Evolutionary conservation across 1,140 invertebrate species (phyloP), one percentile per base, ranked within the genome.

Genomic region (Pachyrhynchus sulphureomaculatus): DNA sequence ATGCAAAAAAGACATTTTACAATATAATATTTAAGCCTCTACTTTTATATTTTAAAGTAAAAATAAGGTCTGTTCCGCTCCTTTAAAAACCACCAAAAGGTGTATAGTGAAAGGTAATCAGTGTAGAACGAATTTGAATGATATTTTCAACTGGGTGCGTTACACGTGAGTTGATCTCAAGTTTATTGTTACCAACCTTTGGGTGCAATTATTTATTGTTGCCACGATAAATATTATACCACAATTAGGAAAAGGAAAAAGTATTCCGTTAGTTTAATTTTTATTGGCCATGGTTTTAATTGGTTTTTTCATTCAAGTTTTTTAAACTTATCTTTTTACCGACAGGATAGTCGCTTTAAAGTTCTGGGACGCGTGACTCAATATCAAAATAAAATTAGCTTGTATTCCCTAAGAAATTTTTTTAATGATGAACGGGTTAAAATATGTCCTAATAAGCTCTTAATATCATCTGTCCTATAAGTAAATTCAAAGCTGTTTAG

Each of bases 101-200:
- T 55, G 20, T 39, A 55, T 39, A 55, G 53, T 55, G 53, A 55
- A 55, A 55, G 53, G 53, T 44, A 55, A 55, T 49, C 29, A 55
- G 53, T 32, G 41, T 44, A 55, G 53, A 55, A 55, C 53, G 53
- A 55, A 55, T 55, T 55, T 55, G 39, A 55, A 55, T 55, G 53
- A 55, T 55, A 55, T 55, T 55, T 55, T 55, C 39, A 55, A 55
- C 44, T 55, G 53, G 53, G 53, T 41, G 39, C 53, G 53, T 55
- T 55, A 41, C 53, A 55, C 53, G 53, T 41, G 39, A 55, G 26
- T 42, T 39, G 34, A n/a, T 41, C 33, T 51, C 32, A 36, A 33
- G 29, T 47, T 47, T 24, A 47, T 26, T 47, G 21, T 32, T 29
- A 12, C 26, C 13, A 6, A 47, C 21, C 20, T 29, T 23, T 26